Conservation (phyloP, 2,113 vertebrate species). For the Microcebus lehilahytsara region DNA sequence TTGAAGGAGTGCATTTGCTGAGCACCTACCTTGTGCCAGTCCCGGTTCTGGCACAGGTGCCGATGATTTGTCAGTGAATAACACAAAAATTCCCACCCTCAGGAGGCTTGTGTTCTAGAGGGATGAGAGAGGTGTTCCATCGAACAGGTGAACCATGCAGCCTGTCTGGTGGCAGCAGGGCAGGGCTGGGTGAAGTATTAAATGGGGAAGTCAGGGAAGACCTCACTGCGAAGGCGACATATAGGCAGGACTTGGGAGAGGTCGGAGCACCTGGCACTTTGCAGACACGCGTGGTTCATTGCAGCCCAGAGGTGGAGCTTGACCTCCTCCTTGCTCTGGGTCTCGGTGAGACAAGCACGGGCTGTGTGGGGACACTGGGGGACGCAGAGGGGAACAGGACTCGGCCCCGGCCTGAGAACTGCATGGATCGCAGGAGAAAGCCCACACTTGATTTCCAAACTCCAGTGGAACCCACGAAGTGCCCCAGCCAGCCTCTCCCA, state of each 20-base stretch:
- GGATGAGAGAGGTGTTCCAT: not conserved
- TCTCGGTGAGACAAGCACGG: not conserved
- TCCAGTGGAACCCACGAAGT: not conserved
- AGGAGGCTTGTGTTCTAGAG: not conserved
- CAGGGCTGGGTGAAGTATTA: fast-evolving
- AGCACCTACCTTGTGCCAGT: fast-evolving
- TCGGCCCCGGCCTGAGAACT: not conserved
- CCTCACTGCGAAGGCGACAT: not conserved
- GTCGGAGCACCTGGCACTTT: not conserved
- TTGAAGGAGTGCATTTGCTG: not conserved
- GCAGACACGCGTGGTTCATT: fast-evolving
- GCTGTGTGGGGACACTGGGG: not conserved
- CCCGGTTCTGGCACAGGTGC: too few relatives aligned
- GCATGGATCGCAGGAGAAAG: not conserved
- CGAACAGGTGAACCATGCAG: not conserved
- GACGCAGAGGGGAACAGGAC: too few relatives aligned
- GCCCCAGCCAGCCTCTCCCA: not conserved
- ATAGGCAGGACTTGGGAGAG: not conserved
- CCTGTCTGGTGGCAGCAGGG: not conserved
- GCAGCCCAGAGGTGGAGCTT: not conserved
- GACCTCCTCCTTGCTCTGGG: not conserved
- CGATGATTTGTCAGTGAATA: not conserved
- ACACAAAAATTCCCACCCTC: not conserved
- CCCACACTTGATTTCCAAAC: not conserved
- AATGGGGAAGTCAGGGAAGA: not conserved